phyloP scores from a whole-genome alignment of 2,113 vertebrate species.

The Melanerpes aurifrons region DNA sequence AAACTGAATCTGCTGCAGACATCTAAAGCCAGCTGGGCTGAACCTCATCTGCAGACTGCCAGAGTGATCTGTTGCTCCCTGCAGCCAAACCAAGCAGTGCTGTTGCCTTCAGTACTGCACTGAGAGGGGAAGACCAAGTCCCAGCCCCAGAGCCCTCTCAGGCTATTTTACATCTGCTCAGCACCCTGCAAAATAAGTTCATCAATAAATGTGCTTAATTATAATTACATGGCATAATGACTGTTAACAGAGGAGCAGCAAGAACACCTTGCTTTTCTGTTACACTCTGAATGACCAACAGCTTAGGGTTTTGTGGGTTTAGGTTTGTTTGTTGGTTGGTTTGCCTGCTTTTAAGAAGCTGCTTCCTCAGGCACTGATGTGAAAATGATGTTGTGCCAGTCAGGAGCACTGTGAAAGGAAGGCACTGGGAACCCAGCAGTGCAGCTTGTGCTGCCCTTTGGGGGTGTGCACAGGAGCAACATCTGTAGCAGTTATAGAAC shows the following conservation, averaged over 20 bases:
- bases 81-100: background rate
- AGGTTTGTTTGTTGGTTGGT: too few relatives aligned
- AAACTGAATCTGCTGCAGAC: background rate
- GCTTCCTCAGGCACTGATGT: background rate
- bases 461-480: background rate
- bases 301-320: background rate
- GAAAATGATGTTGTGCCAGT: background rate
- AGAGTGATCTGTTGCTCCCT: background rate
- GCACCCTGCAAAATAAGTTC: background rate
- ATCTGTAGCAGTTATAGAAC: background rate
- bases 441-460: background rate
- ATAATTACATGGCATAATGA: background rate
- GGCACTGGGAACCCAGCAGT: background rate
- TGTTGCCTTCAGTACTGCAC: background rate
- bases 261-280: background rate
- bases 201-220: background rate
- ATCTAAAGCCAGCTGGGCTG: background rate
- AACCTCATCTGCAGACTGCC: background rate
- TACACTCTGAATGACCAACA: background rate
- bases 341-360: background rate
- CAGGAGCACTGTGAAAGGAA: background rate
- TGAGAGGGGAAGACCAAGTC: background rate
- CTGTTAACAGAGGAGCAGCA: background rate
- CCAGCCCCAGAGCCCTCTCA: background rate
- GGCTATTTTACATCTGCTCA: background rate